Conservation (phyloP, 2,888 invertebrate genomes). For the Merodon equestris region DNA sequence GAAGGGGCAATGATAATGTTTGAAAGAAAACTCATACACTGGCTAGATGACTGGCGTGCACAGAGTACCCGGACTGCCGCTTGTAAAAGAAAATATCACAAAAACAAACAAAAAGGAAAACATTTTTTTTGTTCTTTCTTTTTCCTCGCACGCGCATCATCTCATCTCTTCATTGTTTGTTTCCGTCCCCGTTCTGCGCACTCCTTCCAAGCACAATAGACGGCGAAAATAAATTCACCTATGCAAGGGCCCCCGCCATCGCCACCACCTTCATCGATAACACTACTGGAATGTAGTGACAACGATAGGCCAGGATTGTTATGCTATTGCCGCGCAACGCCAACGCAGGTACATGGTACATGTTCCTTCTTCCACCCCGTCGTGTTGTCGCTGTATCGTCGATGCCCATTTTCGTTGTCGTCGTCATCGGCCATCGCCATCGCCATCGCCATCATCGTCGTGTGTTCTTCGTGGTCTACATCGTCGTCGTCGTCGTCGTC, state of each 20-base stretch:
- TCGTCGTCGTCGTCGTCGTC: conserved; percentile 3
- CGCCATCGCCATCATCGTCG: too few relatives aligned
- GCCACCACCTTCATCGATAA: conserved; percentile 1
- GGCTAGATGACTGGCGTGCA: conserved; percentile 20
- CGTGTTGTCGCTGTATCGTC: too few relatives aligned
- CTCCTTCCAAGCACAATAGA: conserved; percentile 22
- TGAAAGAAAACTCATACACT: conserved; percentile 32
- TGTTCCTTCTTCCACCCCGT: too few relatives aligned
- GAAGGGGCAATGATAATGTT: not conserved
- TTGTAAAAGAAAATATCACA: too few relatives aligned
- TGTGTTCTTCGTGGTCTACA: too few relatives aligned
- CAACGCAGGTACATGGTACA: conserved; percentile 55
- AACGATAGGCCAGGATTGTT: not conserved
- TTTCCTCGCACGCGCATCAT: conserved; percentile 61
- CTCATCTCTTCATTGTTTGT: conserved; percentile 51
- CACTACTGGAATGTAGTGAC: not conserved
- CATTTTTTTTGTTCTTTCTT: conserved; percentile 36
- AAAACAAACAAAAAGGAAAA: too few relatives aligned
- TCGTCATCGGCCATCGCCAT: too few relatives aligned
- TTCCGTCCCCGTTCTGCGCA: conserved; percentile 3
- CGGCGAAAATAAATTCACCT: conserved; percentile 55
- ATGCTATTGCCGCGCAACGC: conserved; percentile 24
- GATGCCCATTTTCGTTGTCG: too few relatives aligned
- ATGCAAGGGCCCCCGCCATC: conserved; percentile 26
- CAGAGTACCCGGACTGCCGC: conserved; percentile 13